Evolutionary conservation across 2,113 vertebrate species (phyloP).

Genomic region (Eulacestoma nigropectus): DNA sequence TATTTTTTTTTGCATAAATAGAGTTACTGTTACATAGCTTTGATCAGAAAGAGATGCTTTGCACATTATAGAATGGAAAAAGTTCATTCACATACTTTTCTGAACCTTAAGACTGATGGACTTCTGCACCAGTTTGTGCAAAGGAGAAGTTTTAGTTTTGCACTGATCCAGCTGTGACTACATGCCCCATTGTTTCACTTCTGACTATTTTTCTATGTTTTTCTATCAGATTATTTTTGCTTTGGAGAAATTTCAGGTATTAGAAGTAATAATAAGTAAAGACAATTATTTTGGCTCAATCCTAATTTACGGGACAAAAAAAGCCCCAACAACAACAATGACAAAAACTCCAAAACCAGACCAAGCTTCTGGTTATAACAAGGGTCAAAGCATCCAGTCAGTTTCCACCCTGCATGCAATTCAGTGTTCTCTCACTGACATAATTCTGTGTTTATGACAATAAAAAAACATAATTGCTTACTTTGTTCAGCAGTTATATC

Average conservation of each 20-base stretch:
- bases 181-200: background rate
- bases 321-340: background rate
- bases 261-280: background rate
- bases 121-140: background rate
- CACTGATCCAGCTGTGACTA: background rate
- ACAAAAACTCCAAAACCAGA: background rate
- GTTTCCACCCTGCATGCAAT: background rate
- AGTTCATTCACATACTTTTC: background rate
- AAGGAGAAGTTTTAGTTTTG: background rate
- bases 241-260: background rate
- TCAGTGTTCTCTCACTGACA: background rate
- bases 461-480: background rate
- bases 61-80: background rate
- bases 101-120: background rate
- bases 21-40: background rate
- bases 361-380: background rate
- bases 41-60: background rate
- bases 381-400: background rate
- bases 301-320: background rate
- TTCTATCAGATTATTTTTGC: background rate
- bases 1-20: constrained; percentile 18
- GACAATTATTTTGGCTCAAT: background rate
- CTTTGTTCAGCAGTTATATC: background rate
- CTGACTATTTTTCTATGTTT: background rate
- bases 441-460: background rate